Conservation (phyloP, 2,113 vertebrate genomes). For the Dipodomys merriami region DNA sequence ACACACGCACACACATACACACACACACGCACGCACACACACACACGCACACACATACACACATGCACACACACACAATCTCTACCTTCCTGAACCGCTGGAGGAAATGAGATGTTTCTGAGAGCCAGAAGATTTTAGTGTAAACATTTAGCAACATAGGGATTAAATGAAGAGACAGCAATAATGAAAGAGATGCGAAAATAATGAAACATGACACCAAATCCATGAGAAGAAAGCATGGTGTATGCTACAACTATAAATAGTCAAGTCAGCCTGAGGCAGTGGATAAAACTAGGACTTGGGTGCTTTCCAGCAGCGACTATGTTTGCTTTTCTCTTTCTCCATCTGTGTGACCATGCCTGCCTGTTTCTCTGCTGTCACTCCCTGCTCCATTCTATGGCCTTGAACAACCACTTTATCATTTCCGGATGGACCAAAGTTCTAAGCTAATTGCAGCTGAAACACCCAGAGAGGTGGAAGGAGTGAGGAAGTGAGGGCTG, state of each 20-base stretch:
- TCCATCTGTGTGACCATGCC: background rate
- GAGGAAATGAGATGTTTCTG: background rate
- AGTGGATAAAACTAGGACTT: background rate
- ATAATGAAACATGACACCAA: background rate
- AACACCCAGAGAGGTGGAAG: background rate
- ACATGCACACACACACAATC: background rate
- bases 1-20: background rate
- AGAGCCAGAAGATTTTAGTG: background rate
- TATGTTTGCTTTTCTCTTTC: background rate
- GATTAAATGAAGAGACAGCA: background rate
- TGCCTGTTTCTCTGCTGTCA: background rate
- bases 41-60: background rate
- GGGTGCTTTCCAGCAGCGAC: background rate
- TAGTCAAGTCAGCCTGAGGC: background rate
- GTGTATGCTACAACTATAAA: background rate
- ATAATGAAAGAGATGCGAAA: conserved; percentile 23
- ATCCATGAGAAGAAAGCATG: background rate
- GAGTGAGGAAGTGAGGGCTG: background rate
- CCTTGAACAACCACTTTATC: background rate
- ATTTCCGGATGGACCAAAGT: background rate
- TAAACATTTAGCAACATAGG: background rate
- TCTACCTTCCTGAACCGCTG: background rate
- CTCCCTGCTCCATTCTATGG: background rate
- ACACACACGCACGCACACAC: background rate
- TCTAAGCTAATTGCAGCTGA: background rate